A percentile compares a stretch with the other conserved stretches of the same genome.
Evolutionary conservation across 2,113 vertebrate genomes (phyloP).

Genomic region (Maccullochella peelii): DNA sequence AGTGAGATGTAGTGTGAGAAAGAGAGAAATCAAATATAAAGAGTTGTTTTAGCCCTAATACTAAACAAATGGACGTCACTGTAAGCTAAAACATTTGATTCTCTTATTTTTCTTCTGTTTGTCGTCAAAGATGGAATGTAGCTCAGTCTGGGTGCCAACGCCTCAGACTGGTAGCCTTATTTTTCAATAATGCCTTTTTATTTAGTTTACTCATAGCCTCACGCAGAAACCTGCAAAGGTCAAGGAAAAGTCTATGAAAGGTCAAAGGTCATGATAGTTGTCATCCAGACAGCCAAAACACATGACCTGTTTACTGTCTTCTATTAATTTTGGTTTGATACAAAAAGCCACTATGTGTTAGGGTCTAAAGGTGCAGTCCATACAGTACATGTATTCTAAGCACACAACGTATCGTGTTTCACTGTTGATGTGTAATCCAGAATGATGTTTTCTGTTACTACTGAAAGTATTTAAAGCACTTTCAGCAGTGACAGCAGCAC

Average conservation of each 20-base stretch:
- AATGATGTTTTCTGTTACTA: background rate
- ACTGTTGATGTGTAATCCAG: background rate
- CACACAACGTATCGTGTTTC: slow-evolving; percentile 2
- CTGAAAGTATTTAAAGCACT: background rate
- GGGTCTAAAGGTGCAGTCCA: slow-evolving; percentile 61
- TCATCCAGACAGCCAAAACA: slow-evolving; percentile 81
- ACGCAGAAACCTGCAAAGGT: slow-evolving; percentile 84
- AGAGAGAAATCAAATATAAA: slow-evolving; percentile 27
- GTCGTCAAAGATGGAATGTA: slow-evolving; percentile 87
- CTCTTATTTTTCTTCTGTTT: slow-evolving; percentile 67
- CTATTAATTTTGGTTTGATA: slow-evolving; percentile 73
- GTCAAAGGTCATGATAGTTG: slow-evolving; percentile 76
- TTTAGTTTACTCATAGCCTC: slow-evolving; percentile 83
- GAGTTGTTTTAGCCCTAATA: slow-evolving; percentile 75
- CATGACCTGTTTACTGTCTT: slow-evolving; percentile 86
- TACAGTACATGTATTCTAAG: slow-evolving; percentile 16
- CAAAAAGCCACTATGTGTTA: slow-evolving; percentile 63
- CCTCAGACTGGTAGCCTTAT: slow-evolving; percentile 84
- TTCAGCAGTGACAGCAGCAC: background rate
- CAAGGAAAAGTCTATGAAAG: slow-evolving; percentile 65
- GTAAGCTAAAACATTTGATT: slow-evolving; percentile 77
- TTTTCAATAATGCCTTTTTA: slow-evolving; percentile 83
- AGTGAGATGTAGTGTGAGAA: slow-evolving; percentile 28
- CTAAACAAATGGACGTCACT: slow-evolving; percentile 69
- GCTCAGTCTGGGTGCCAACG: slow-evolving; percentile 82